A percentile compares a stretch with the other conserved stretches of the same genome.
These are phyloP conservation scores for Chiroxiphia lanceolata DNA, from an alignment of 2,797 vertebrate species.

Conservation along the genomic window DNA sequence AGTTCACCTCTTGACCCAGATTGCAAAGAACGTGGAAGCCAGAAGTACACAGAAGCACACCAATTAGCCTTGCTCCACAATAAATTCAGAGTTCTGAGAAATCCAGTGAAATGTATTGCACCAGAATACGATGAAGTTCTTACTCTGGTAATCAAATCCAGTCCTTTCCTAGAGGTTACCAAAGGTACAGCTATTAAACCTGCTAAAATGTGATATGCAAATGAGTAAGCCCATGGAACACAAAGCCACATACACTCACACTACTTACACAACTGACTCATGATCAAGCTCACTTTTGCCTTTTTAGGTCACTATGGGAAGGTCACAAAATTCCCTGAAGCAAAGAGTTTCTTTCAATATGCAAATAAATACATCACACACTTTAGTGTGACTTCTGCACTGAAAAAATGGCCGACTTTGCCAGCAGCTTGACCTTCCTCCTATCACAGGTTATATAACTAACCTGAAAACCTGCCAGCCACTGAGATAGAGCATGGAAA, in stretches of 20 bases:
- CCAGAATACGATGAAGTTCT: neutral
- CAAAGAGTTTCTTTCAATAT: neutral
- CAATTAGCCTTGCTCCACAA: neutral
- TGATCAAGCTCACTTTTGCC: neutral
- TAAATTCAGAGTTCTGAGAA: neutral
- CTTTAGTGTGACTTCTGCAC: neutral
- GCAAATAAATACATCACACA: neutral
- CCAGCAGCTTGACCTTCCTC: constrained; percentile 35
- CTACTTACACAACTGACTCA: neutral
- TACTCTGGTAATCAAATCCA: neutral
- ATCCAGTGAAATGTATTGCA: neutral
- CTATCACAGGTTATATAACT: constrained; percentile 16
- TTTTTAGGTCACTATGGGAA: neutral
- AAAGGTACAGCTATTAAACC: neutral
- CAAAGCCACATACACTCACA: neutral
- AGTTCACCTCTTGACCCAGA: constrained; percentile 55
- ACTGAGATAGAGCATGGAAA: neutral
- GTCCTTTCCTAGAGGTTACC: neutral
- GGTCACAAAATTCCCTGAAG: neutral
- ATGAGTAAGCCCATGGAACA: neutral
- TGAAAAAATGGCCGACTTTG: neutral
- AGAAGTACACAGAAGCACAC: neutral
- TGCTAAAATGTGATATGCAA: neutral
- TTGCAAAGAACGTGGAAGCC: neutral
- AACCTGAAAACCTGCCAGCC: constrained; percentile 47